Percentiles rank a stretch among this genome's conserved stretches.
Evolutionary conservation across 2,113 vertebrate species (phyloP).

Genomic region (Microtus montanus): DNA sequence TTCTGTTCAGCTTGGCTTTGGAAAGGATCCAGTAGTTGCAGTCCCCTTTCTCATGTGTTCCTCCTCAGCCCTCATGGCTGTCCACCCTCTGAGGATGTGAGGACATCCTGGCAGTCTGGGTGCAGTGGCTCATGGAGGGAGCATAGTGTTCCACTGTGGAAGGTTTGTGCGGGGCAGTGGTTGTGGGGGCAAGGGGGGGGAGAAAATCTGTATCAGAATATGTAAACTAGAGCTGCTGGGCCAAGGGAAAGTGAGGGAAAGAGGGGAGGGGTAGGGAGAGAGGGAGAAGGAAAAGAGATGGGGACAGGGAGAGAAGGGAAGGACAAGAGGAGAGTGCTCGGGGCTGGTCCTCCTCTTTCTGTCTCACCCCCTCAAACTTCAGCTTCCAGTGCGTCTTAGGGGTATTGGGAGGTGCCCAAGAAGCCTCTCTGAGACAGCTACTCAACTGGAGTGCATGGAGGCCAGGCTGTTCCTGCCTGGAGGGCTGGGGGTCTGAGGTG

Average conservation of each 20-base stretch:
- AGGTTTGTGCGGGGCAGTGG: no score
- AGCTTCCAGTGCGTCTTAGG: neutral
- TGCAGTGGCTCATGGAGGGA: no score
- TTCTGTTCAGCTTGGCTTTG: no score
- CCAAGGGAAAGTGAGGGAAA: no score
- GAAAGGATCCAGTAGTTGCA: no score
- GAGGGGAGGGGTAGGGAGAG: neutral
- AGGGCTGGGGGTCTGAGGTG: neutral
- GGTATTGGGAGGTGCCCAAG: neutral
- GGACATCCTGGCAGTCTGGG: no score
- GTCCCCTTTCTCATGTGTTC: no score
- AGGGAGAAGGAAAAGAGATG: neutral
- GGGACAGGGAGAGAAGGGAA: neutral
- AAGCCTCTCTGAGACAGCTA: neutral
- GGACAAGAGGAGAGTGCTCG: neutral
- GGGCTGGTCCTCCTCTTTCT: neutral
- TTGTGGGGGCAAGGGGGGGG: no score
- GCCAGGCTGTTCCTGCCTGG: neutral
- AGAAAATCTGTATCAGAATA: neutral
- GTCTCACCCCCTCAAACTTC: neutral
- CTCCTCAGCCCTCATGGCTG: no score
- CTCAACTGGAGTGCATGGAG: neutral
- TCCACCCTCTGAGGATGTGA: no score
- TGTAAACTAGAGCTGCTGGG: neutral
- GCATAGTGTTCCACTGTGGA: no score